Base-by-base conservation (phyloP, 2,797 vertebrate species). In the Pseudochirops corinnae region DNA sequence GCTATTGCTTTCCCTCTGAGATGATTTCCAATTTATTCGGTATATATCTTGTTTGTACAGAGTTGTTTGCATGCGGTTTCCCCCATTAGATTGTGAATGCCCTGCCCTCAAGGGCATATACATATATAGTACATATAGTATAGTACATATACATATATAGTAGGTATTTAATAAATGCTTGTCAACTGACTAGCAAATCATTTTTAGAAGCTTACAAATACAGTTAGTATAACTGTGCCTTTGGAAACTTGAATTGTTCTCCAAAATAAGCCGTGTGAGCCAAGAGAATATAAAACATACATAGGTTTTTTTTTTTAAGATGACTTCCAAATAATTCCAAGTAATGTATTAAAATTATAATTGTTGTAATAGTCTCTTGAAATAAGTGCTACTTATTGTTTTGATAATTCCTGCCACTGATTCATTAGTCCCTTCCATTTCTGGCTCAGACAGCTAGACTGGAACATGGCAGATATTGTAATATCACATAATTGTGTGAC, bases 321-420 rank as follows among this genome's bases (percentile, higher is more conserved):
- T 94, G 92, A 55, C 46, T 18, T 6, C 29, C 4, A 90, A 96
- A 97, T 96, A 98, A 97, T 97, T 93, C 46, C 55, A 96, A 95
- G 67, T 90, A 95, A 93, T 92, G 55, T 9, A 56, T 94, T 98
- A 97, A 91, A 97, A 95, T 97, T 97, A 93, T 96, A 98, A 98
- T 97, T 98, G 92, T 91, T 28, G 82, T 96, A 98, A 96, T 92
- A 91, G 90, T 90, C 92, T 96, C 96, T 96, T 97, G 96, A 97
- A 67, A 94, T 13, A 95, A 95, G 74, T 96, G 93, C 93, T 95
- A 57, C 5, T 94, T 96, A 97, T 97, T 52, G 5, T 96, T 96
- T 97, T 94, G 92, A 92, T 97, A 97, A 96, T 94, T 94, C 31
- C 55, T 94, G 55, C 67, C 91, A 4, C 7, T 95, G 93, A 95